Conservation (phyloP, 2,888 invertebrate genomes). For the Dryomyza anilis region DNA sequence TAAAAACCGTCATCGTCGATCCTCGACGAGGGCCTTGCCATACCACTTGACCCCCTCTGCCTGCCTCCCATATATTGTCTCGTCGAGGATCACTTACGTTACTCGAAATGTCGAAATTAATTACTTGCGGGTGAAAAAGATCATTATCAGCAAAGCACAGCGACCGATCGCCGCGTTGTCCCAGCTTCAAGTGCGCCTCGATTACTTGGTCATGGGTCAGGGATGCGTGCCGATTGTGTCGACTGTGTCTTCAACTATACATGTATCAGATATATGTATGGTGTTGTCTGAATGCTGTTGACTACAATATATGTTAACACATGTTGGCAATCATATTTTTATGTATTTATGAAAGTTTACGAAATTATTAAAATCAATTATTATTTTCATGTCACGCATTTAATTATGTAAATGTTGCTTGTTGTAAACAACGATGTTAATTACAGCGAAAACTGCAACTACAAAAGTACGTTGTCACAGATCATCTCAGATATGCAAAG, state of each 20-base stretch:
- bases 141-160: constrained; percentile 23
- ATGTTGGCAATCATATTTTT: background rate
- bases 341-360: background rate
- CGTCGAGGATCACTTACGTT: constrained; percentile 24
- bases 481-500: no score
- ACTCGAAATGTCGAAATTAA: constrained; percentile 40
- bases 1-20: constrained; percentile 2
- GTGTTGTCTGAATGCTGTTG: constrained; percentile 4
- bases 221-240: background rate
- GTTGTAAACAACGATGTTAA: constrained; percentile 28
- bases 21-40: no score
- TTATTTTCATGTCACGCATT: background rate
- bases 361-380: background rate
- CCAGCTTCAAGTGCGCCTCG: background rate
- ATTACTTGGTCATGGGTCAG: constrained; percentile 9
- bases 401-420: background rate
- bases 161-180: background rate
- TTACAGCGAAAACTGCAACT: constrained; percentile 4
- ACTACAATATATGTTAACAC: background rate
- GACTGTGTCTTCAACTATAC: background rate
- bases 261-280: background rate
- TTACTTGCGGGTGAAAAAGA: constrained; percentile 38
- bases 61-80: background rate
- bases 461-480: background rate
- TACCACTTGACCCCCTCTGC: background rate